These are phyloP conservation scores for Nomia melanderi DNA, from an alignment of 1,140 invertebrate genomes.

Conservation along the genomic window DNA sequence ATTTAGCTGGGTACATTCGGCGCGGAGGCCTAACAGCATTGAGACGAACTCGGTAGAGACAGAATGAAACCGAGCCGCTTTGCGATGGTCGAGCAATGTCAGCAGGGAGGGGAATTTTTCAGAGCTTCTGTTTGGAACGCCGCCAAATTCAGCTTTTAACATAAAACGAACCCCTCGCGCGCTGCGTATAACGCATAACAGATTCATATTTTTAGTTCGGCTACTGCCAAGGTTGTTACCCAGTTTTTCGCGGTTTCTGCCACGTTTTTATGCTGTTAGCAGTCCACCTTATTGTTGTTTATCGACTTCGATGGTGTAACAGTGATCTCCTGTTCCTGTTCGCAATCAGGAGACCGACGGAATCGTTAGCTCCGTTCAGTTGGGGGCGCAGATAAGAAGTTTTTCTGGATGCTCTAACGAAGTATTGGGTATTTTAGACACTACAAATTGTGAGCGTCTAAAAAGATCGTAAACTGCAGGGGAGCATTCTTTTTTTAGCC, in stretches of 20 bases:
- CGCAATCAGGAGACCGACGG: no score
- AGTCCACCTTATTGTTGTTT: not conserved
- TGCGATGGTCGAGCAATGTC: conserved; percentile 16
- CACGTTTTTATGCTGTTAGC: not conserved
- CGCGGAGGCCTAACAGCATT: not conserved
- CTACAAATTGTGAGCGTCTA: no score
- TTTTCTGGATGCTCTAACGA: no score
- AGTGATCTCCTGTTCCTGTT: not conserved
- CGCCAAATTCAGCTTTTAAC: conserved; percentile 53
- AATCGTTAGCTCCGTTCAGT: no score
- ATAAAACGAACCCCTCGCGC: conserved; percentile 41
- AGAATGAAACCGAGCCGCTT: conserved; percentile 7
- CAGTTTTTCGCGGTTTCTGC: conserved; percentile 4
- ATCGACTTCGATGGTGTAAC: no score
- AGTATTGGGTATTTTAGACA: no score
- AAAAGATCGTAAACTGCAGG: no score
- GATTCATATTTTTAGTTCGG: conserved; percentile 66
- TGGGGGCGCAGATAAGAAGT: no score
- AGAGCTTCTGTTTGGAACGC: conserved; percentile 29
- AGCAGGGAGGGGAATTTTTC: conserved; percentile 11
- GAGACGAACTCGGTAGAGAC: not conserved
- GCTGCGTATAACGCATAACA: conserved; percentile 30
- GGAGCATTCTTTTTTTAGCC: no score
- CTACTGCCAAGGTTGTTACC: conserved; percentile 48
- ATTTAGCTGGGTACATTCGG: conserved; percentile 11